Conservation (phyloP, 2,888 invertebrate species). For the Plebejus melissa region DNA sequence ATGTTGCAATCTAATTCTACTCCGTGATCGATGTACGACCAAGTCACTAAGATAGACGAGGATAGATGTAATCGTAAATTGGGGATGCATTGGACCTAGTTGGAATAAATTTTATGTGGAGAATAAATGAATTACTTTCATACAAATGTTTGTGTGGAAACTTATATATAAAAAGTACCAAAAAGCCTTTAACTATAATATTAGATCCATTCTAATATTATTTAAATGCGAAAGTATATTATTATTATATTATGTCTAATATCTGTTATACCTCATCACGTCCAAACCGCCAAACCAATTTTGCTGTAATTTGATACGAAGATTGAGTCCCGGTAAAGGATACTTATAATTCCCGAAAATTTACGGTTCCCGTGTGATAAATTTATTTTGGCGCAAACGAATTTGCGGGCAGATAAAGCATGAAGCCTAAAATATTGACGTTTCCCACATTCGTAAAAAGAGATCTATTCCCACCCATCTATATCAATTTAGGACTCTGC, state of each 20-base stretch:
- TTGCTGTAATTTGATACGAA: too few species aligned
- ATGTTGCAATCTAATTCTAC: neutral
- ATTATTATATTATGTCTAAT: too few species aligned
- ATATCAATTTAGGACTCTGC: conserved; percentile 24
- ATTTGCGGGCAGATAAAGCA: neutral
- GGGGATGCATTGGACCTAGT: neutral
- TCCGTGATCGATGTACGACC: conserved; percentile 4
- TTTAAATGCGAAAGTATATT: too few species aligned
- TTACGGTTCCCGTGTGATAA: too few species aligned
- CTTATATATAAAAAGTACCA: neutral
- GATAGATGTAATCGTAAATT: conserved; percentile 10
- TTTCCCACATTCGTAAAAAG: conserved; percentile 7
- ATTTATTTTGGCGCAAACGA: neutral
- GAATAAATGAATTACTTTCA: neutral
- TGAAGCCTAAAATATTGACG: neutral
- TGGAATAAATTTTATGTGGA: neutral
- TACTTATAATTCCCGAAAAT: too few species aligned
- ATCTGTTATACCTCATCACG: too few species aligned
- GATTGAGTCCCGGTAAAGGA: too few species aligned
- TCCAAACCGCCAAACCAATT: too few species aligned
- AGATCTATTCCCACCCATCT: conserved; percentile 8
- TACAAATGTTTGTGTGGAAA: neutral
- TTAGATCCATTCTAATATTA: neutral
- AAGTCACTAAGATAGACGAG: conserved; percentile 9
- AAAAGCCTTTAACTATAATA: neutral